Percentiles rank a stretch among this genome's conserved stretches.
phyloP scores from a whole-genome alignment of 2,113 vertebrate species.

The Melanerpes formicivorus region DNA sequence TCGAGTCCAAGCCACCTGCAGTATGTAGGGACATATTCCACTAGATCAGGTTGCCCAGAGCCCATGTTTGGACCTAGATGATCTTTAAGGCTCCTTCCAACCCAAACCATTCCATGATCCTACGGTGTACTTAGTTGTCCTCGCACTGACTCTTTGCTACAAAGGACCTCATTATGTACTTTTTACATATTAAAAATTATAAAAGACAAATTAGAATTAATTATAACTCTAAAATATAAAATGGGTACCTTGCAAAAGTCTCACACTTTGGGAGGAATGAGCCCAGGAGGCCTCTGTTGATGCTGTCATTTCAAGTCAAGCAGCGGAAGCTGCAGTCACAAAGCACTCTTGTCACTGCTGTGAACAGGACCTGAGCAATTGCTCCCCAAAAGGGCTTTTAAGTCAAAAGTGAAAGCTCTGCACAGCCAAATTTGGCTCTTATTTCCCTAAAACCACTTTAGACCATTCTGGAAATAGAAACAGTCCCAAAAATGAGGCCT shows the following conservation, averaged over 20 bases:
- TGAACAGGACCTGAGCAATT: background rate
- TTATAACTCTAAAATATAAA: background rate
- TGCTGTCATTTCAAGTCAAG: background rate
- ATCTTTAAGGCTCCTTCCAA: no score
- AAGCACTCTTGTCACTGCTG: rapidly evolving
- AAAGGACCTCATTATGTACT: background rate
- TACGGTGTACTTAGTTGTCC: background rate
- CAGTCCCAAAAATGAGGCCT: background rate
- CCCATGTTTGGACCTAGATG: no score
- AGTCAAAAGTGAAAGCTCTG: background rate
- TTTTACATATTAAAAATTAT: no score
- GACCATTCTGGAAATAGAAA: background rate
- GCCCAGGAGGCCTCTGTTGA: rapidly evolving
- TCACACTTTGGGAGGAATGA: background rate
- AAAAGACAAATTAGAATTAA: no score
- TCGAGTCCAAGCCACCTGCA: no score
- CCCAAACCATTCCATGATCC: no score
- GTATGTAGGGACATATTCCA: no score
- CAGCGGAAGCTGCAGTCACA: background rate
- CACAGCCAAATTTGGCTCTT: background rate
- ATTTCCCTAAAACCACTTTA: background rate
- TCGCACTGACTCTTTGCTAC: background rate
- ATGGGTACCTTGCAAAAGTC: background rate
- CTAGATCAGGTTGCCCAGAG: no score
- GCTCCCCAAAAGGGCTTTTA: background rate